These are phyloP conservation scores for Antigone vipio DNA, from an alignment of 2,113 vertebrate species.

Conservation along the genomic window DNA sequence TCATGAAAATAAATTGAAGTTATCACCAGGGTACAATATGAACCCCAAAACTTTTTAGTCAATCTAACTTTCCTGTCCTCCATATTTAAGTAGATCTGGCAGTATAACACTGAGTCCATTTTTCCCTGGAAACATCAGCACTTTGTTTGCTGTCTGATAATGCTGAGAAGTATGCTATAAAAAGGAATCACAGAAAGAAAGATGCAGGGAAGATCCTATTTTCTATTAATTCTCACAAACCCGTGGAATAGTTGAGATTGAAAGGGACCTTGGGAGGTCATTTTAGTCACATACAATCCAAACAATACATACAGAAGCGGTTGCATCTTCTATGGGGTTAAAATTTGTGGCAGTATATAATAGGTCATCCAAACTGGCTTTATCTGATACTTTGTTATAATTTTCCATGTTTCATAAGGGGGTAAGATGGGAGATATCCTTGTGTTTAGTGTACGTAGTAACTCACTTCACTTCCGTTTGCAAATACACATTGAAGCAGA, in stretches of 20 bases:
- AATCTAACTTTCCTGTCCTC: not conserved
- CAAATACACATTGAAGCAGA: not conserved
- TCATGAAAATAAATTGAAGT: not conserved
- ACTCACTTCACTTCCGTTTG: not conserved
- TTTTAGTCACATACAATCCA: accelerated
- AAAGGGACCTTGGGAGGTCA: not conserved
- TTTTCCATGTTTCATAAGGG: not conserved
- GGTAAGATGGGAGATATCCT: not conserved
- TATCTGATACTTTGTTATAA: not conserved
- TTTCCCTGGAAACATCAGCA: not conserved
- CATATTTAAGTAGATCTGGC: not conserved
- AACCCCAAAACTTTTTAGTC: not conserved
- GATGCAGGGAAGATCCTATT: not conserved
- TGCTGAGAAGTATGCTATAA: not conserved
- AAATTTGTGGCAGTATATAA: not conserved
- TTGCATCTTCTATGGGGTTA: not conserved
- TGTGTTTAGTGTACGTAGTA: not conserved
- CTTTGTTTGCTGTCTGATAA: not conserved
- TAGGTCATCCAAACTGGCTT: not conserved
- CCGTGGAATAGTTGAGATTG: not conserved
- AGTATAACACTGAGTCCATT: not conserved
- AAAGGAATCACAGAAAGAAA: not conserved
- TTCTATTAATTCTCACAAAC: not conserved
- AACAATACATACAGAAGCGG: not conserved
- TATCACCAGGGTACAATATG: not conserved